phyloP scores from a whole-genome alignment of 2,797 vertebrate species.

The Gymnoscopelus microlampas region DNA sequence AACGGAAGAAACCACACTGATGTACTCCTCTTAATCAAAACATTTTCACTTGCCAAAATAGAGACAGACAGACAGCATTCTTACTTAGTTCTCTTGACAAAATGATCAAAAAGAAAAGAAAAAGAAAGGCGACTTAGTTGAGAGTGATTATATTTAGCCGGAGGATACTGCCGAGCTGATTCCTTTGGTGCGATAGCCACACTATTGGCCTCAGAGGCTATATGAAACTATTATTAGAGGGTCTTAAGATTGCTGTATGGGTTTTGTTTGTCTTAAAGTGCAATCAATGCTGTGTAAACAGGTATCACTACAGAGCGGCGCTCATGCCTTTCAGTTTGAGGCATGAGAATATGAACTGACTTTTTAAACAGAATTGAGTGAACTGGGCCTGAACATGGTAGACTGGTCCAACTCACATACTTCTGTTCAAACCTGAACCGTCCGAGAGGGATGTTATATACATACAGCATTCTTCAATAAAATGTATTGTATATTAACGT shows the following conservation, averaged over 20 bases:
- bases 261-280: conserved; percentile 74
- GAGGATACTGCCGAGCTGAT: conserved; percentile 55
- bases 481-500: neutral
- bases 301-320: conserved; percentile 37
- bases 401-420: neutral
- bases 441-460: no score
- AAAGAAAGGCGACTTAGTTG: conserved; percentile 70
- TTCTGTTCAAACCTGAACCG: neutral
- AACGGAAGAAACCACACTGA: conserved; percentile 63
- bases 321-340: conserved; percentile 30
- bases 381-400: conserved; percentile 16
- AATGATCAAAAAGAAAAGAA: conserved; percentile 50
- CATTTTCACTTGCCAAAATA: conserved; percentile 47
- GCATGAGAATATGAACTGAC: conserved; percentile 28
- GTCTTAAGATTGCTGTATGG: conserved; percentile 59
- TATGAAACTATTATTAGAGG: conserved; percentile 46
- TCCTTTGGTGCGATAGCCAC: conserved; percentile 78
- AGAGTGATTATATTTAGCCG: conserved; percentile 56
- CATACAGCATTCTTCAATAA: neutral
- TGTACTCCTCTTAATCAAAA: conserved; percentile 56
- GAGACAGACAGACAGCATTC: conserved; percentile 30
- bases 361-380: conserved; percentile 7
- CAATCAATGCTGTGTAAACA: conserved; percentile 74
- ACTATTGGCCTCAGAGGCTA: conserved; percentile 45
- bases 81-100: conserved; percentile 42